These are phyloP conservation scores for Scrobipalpa costella DNA, from an alignment of 2,888 invertebrate species.

Conservation along the genomic window DNA sequence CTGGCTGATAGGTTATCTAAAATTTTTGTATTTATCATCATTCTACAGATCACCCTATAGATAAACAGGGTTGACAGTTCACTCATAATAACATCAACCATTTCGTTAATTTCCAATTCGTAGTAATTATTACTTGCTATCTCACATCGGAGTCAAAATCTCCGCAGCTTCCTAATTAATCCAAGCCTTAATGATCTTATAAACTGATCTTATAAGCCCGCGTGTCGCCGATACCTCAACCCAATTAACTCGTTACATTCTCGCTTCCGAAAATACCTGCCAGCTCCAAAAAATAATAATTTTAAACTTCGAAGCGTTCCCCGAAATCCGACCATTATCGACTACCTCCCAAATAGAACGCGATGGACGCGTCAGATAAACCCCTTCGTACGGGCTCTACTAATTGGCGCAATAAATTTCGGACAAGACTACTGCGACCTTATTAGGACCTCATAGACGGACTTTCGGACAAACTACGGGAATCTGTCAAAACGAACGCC, in stretches of 20 bases:
- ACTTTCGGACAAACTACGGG: slow-evolving; percentile 48
- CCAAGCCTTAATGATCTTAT: slow-evolving; percentile 58
- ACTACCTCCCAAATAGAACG: slow-evolving; percentile 79
- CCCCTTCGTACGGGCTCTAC: slow-evolving; percentile 72
- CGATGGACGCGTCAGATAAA: slow-evolving; percentile 68
- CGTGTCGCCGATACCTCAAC: slow-evolving; percentile 65
- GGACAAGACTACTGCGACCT: slow-evolving; percentile 49
- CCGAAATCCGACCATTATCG: slow-evolving; percentile 75
- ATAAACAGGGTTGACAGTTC: slow-evolving; percentile 10
- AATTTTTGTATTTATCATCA: no score
- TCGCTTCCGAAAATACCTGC: slow-evolving; percentile 72
- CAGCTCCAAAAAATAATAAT: slow-evolving; percentile 52
- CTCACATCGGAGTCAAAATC: slow-evolving; percentile 23
- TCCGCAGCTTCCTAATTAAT: slow-evolving; percentile 62
- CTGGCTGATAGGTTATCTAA: no score
- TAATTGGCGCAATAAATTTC: slow-evolving; percentile 80
- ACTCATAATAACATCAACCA: slow-evolving; percentile 1
- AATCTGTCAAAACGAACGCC: slow-evolving; percentile 56
- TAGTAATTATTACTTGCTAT: slow-evolving; percentile 28
- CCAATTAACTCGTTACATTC: slow-evolving; percentile 80
- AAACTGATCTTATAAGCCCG: slow-evolving; percentile 42
- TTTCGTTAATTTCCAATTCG: slow-evolving; percentile 28
- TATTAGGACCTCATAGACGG: slow-evolving; percentile 48
- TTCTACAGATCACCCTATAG: not conserved
- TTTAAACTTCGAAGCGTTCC: slow-evolving; percentile 54